Evolutionary conservation across 2,888 invertebrate species (phyloP), one percentile per base, ranked within the genome.

Genomic region (Ennomos quercinarius): DNA sequence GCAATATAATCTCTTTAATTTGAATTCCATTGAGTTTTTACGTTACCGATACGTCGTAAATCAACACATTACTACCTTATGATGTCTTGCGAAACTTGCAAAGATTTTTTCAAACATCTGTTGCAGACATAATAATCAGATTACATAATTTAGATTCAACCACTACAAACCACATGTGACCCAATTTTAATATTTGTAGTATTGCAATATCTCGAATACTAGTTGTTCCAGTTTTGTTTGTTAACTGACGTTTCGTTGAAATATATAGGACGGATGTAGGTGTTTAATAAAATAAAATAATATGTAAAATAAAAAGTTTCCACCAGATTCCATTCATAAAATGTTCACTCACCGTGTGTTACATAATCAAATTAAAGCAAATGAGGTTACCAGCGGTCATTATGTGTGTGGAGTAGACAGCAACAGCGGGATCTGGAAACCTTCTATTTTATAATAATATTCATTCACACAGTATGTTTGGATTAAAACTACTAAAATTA

Each of bases 311-410:
- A 84, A 80, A n/a, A 80, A 82, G 81, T 76, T 74, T 72, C 61
- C 63, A 64, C 61, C 75, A 76, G 77, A 78, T 78, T 81, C 73
- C 86, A 87, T 86, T 87, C 83, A 86, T 82, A 84, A 86, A 85
- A 84, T 76, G 64, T 80, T 80, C 79, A 74, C 74, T 74, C 75
- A 66, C 69, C 69, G 68, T 63, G 63, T 68, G 76, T 86, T 84
- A 78, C 81, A 83, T 83, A 88, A 88, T 84, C 81, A 81, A 81
- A 81, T 79, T 80, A 77, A 64, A 71, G 71, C 64, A 69, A 83
- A 86, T 77, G 78, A 78, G 86, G 85, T 81, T 84, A 82, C 78
- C 67, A 74, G 71, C 70, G 58, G 67, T 57, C 69, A 63, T 72
- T 73, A 73, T 72, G 70, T 75, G 70, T 75, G 76, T 74, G 76